Percentiles rank a stretch among this genome's conserved stretches.
phyloP scores from a whole-genome alignment of 2,888 invertebrate genomes.

The Drosophila paramelanica region DNA sequence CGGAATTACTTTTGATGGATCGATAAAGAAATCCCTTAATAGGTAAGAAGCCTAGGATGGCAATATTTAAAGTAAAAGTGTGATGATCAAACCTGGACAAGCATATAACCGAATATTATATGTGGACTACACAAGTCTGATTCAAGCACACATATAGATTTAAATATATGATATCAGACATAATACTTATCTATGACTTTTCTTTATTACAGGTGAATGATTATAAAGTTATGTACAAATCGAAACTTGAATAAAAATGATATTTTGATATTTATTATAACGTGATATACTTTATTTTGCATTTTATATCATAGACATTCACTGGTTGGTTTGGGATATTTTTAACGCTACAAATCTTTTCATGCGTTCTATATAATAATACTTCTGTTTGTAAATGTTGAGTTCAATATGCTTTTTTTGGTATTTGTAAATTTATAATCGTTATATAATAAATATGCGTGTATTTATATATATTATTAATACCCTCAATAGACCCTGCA shows the following conservation, averaged over 20 bases:
- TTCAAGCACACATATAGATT: neutral
- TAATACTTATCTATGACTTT: constrained; percentile 7
- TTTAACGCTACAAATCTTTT: constrained; percentile 50
- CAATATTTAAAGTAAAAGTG: neutral
- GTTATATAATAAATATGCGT: constrained; percentile 28
- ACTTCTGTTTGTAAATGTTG: constrained; percentile 69
- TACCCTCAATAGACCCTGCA: constrained; percentile 63
- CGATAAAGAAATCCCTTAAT: neutral
- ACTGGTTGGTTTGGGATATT: constrained; percentile 48
- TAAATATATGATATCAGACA: neutral
- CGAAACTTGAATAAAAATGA: constrained; percentile 40
- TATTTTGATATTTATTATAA: constrained; percentile 58
- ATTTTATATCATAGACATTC: constrained; percentile 71
- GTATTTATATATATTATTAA: constrained; percentile 21
- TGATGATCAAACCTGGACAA: constrained; percentile 44
- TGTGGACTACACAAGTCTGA: constrained; percentile 54
- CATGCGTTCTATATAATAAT: constrained; percentile 57
- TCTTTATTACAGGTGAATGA: constrained; percentile 32
- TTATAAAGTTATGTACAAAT: constrained; percentile 4
- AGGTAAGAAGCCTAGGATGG: constrained; percentile 26
- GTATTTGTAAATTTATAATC: constrained; percentile 67
- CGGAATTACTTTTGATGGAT: neutral
- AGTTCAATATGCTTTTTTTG: constrained; percentile 49
- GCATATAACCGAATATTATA: constrained; percentile 54
- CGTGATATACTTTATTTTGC: constrained; percentile 76